Conservation (phyloP, 2,888 invertebrate species). For the Gastracanthus pulcherrimus region DNA sequence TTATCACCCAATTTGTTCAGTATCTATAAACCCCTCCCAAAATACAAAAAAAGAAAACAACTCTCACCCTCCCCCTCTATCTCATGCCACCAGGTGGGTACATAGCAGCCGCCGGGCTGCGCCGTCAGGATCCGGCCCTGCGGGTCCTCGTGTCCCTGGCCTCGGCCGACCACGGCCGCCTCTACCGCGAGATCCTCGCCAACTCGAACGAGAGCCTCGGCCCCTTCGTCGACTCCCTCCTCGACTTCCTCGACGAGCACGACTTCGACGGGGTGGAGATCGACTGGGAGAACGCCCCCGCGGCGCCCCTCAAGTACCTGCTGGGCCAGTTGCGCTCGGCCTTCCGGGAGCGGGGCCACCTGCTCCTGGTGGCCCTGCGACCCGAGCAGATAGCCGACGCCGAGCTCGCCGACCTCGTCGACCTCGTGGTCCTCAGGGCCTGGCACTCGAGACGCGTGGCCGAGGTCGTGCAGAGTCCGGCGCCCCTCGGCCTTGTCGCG, state of each 20-base stretch:
- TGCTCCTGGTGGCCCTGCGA: conserved; percentile 80
- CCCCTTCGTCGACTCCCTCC: conserved; percentile 82
- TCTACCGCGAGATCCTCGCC: conserved; percentile 81
- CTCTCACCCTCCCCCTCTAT: too few species aligned
- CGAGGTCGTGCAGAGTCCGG: conserved; percentile 67
- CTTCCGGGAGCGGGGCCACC: conserved; percentile 78
- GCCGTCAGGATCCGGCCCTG: conserved; percentile 83
- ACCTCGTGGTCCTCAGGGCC: conserved; percentile 85
- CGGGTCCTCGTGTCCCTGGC: conserved; percentile 86
- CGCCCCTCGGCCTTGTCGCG: conserved; percentile 66
- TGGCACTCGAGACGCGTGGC: conserved; percentile 76
- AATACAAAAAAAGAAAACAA: too few species aligned
- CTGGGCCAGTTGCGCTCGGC: conserved; percentile 82
- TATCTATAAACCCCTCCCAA: too few species aligned
- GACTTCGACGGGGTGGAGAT: conserved; percentile 91
- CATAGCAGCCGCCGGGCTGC: conserved; percentile 84
- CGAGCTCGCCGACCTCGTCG: conserved; percentile 81
- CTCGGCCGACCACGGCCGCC: conserved; percentile 79
- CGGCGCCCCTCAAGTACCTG: conserved; percentile 80
- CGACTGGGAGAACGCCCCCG: conserved; percentile 79
- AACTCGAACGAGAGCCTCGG: conserved; percentile 77
- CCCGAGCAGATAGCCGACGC: conserved; percentile 84
- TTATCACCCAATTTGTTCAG: too few species aligned
- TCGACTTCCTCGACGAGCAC: conserved; percentile 83
- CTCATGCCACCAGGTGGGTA: conserved; percentile 88